A percentile compares a stretch with the other conserved stretches of the same genome.
Evolutionary conservation across 2,888 invertebrate genomes (phyloP).

Genomic region (Carabus problematicus): DNA sequence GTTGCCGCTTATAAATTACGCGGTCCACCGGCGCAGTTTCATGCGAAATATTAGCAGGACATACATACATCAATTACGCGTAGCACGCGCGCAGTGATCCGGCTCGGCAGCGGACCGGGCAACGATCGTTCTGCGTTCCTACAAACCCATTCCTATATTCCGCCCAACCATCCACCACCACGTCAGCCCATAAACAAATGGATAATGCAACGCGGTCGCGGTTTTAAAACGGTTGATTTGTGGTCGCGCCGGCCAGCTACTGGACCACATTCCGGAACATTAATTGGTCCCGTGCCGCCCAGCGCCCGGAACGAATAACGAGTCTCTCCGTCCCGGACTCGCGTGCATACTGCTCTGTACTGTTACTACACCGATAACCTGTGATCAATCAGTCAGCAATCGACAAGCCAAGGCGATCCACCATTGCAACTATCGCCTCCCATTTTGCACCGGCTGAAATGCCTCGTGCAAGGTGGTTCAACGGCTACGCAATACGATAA

Average conservation of each 20-base stretch:
- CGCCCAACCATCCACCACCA: neutral
- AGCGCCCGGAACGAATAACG: neutral
- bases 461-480: too few species aligned
- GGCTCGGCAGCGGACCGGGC: constrained; percentile 19
- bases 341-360: neutral
- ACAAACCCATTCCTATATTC: neutral
- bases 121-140: constrained; percentile 15
- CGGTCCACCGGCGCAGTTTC: constrained; percentile 37
- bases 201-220: constrained; percentile 36
- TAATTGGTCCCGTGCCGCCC: constrained; percentile 37
- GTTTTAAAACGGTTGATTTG: constrained; percentile 37
- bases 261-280: constrained; percentile 37
- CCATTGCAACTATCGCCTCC: neutral
- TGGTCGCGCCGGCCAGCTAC: constrained; percentile 30
- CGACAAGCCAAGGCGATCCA: neutral
- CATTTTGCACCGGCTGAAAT: neutral
- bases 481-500: too few species aligned
- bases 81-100: constrained; percentile 38
- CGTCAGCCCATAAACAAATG: constrained; percentile 32
- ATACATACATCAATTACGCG: constrained; percentile 40
- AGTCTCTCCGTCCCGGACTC: neutral
- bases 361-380: constrained; percentile 1
- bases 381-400: constrained; percentile 12
- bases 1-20: constrained; percentile 41
- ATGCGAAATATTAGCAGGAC: constrained; percentile 40